phyloP scores from a whole-genome alignment of 2,113 vertebrate species.

The Microcebus ravelobensis region DNA sequence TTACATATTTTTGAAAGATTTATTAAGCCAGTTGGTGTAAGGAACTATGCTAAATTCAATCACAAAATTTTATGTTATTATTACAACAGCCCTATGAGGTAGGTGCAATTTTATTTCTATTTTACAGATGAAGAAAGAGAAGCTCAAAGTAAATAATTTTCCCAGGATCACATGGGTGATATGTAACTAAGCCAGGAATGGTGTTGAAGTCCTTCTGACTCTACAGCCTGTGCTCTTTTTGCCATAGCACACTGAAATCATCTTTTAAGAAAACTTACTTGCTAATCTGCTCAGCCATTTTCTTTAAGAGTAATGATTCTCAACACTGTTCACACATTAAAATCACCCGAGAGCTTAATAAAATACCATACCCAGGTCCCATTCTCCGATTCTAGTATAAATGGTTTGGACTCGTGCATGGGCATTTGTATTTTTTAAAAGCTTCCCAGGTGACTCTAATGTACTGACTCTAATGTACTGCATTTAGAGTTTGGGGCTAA shows the following conservation, averaged over 20 bases:
- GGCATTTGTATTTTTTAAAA: background rate
- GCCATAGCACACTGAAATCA: background rate
- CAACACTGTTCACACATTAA: background rate
- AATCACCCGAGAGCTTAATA: background rate
- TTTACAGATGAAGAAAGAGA: constrained; percentile 48
- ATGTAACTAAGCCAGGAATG: background rate
- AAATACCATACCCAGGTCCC: background rate
- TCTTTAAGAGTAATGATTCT: constrained; percentile 28
- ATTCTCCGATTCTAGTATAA: background rate
- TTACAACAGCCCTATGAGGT: background rate
- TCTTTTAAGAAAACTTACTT: constrained; percentile 30
- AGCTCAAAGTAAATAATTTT: constrained; percentile 18
- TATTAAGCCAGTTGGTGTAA: constrained; percentile 31
- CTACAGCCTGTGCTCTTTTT: background rate
- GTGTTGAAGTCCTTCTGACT: background rate
- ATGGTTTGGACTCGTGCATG: background rate
- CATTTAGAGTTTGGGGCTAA: background rate
- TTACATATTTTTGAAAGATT: constrained; percentile 51
- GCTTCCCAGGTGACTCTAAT: background rate
- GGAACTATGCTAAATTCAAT: background rate
- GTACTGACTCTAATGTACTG: background rate
- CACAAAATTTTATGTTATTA: background rate
- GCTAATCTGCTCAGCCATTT: background rate
- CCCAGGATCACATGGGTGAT: background rate
- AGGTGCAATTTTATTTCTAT: constrained; percentile 16